phyloP scores from a whole-genome alignment of 2,113 vertebrate species.

The Oenanthe melanoleuca region DNA sequence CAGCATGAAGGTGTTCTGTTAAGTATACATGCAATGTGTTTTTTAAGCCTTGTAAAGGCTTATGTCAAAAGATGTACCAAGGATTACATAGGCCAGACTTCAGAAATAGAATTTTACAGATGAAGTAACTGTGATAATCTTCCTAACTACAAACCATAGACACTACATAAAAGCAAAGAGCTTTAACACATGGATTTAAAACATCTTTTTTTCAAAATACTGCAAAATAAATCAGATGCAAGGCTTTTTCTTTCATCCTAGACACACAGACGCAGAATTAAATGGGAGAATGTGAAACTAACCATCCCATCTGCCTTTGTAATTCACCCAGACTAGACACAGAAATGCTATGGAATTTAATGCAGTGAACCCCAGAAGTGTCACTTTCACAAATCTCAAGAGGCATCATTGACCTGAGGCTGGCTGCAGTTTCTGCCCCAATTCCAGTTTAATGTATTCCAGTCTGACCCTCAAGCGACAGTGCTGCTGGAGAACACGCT shows the following conservation, averaged over 20 bases:
- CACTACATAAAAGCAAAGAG: not conserved
- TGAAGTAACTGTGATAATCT: not conserved
- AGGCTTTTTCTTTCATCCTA: not conserved
- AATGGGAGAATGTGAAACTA: not conserved
- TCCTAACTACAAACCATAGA: not conserved
- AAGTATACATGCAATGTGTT: not conserved
- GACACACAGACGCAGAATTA: not conserved
- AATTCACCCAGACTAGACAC: slow-evolving; percentile 11
- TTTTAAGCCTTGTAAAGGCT: not conserved
- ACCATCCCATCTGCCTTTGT: not conserved
- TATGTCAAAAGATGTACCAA: not conserved
- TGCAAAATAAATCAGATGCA: not conserved
- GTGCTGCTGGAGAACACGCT: not conserved
- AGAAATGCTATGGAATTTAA: slow-evolving; percentile 22
- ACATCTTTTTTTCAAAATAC: not conserved
- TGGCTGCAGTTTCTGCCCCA: slow-evolving; percentile 54
- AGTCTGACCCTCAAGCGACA: slow-evolving; percentile 30
- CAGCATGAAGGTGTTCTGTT: not conserved
- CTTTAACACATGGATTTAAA: not conserved
- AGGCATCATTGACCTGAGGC: slow-evolving; percentile 24
- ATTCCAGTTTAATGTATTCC: slow-evolving; percentile 52
- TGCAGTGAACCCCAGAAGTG: slow-evolving; percentile 41
- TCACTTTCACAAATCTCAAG: slow-evolving; percentile 60
- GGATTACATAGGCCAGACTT: not conserved
- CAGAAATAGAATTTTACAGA: not conserved